Conservation (phyloP, 37 sponge, comb jelly and placozoan genomes). For the Crambe crambe region DNA sequence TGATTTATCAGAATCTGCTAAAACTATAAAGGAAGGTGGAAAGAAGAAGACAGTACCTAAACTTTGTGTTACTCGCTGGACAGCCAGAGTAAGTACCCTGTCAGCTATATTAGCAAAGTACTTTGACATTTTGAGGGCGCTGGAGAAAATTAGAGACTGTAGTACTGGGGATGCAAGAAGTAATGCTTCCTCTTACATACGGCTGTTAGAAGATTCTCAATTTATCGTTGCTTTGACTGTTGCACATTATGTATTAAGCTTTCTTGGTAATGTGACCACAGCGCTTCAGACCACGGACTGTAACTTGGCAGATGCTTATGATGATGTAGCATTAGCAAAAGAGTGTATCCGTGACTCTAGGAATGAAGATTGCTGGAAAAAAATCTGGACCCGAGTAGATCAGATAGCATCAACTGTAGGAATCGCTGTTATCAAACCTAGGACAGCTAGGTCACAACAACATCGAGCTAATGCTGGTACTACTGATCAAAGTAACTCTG, state of each 20-base stretch:
- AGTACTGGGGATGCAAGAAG: too few relatives aligned
- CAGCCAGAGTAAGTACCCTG: constrained; percentile 31
- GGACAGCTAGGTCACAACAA: constrained; percentile 17
- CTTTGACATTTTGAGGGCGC: constrained; percentile 20
- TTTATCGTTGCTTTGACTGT: too few relatives aligned
- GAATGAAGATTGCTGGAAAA: constrained; percentile 16
- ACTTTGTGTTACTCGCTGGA: constrained; percentile 43
- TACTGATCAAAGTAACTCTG: constrained; percentile 15
- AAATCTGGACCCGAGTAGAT: constrained; percentile 18
- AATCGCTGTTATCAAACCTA: constrained; percentile 19
- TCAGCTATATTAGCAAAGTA: constrained; percentile 41
- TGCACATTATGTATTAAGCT: too few relatives aligned
- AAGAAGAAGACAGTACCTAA: constrained; percentile 27
- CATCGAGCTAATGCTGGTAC: constrained; percentile 50
- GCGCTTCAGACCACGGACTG: too few relatives aligned
- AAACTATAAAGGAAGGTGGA: too few relatives aligned
- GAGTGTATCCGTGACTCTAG: too few relatives aligned
- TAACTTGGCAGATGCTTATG: too few relatives aligned
- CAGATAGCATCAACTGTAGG: constrained; percentile 9
- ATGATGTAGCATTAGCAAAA: too few relatives aligned
- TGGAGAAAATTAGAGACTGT: constrained; percentile 28
- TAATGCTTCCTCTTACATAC: too few relatives aligned
- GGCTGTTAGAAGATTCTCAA: too few relatives aligned
- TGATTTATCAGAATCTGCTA: too few relatives aligned
- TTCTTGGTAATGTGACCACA: too few relatives aligned